A percentile compares a stretch with the other conserved stretches of the same genome.
Evolutionary conservation across 2,888 invertebrate species (phyloP).

Genomic region (Tyria jacobaeae): DNA sequence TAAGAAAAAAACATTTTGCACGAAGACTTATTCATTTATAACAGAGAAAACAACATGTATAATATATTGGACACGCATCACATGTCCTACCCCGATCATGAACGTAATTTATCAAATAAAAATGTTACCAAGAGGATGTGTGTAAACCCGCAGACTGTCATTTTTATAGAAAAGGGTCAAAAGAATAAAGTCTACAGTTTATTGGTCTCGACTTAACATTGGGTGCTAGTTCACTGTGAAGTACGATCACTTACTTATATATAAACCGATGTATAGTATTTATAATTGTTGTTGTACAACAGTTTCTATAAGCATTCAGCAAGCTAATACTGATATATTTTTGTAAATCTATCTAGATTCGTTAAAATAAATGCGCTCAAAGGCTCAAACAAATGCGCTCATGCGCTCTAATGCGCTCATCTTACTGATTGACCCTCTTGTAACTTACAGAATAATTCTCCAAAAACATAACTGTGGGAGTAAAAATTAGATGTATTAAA

Average conservation of each 20-base stretch:
- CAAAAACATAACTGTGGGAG: too few species aligned
- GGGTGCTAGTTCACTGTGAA: not conserved
- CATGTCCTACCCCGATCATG: conserved; percentile 27
- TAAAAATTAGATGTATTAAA: not conserved
- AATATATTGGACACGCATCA: conserved; percentile 31
- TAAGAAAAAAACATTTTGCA: not conserved
- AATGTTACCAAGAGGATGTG: conserved; percentile 37
- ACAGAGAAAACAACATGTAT: conserved; percentile 16
- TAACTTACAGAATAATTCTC: too few species aligned
- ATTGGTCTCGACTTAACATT: conserved; percentile 24
- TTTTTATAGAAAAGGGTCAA: conserved; percentile 42
- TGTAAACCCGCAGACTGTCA: conserved; percentile 41
- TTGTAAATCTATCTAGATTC: too few species aligned
- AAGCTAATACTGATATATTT: too few species aligned
- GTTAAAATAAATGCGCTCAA: too few species aligned
- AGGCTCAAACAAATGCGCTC: too few species aligned
- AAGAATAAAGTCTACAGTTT: conserved; percentile 36
- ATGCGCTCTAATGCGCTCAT: too few species aligned
- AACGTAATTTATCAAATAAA: conserved; percentile 51
- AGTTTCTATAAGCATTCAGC: too few species aligned
- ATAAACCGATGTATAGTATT: too few species aligned
- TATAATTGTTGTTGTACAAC: too few species aligned
- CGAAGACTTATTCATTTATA: not conserved
- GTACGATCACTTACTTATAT: not conserved
- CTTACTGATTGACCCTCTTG: too few species aligned